Evolutionary conservation across 64 coral and sea anemone genomes (phyloP), one percentile per base, ranked within the genome.

Genomic region (Actinia tenebrosa): DNA sequence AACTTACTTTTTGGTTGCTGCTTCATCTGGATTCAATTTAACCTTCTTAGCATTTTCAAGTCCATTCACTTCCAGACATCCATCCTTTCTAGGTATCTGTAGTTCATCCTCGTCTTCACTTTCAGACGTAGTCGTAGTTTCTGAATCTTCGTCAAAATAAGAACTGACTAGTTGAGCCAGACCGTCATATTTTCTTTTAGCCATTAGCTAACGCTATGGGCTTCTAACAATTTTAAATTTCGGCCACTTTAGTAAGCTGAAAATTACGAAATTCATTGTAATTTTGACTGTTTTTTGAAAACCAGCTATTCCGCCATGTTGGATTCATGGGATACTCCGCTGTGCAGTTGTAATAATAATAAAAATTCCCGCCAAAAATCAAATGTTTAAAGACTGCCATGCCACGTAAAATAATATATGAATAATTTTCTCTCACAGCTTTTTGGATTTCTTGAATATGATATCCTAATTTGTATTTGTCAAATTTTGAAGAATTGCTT

Each of bases 301-400:
- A 4, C 2, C 16, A 53, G 53, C 77, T 9, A 5, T 13, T 81
- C 79, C 79, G 45, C 79, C 79, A 81, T 81, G 45, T 81, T 81
- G 79, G 16, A 37, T 50, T 81, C 50, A 81, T 81, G 43, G 17
- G 4, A 53, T 50, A 53, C 79, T 81, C 79, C 79, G 79, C 79
- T 81, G 79, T 50, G 46, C 79, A 81, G 20, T 53, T 22, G 15
- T 45, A 53, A 47, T 50, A 9, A 18, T 79, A 3, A 14, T 26
- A 53, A 6, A 52, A 16, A 7, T 81, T 81, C 79, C 45, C 79
- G 79, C 79, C 79, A 81, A 81, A 81, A 81, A 81, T 81, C 27
- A 81, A 81, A 81, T 22, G 53, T n/a, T 19, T 66, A 11, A 14
- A 37, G 30, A 37, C 30, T 37, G 47, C 47, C 7, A 50, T 55